These are phyloP conservation scores for Cephus nigrinus DNA, from an alignment of 2,888 invertebrate species.

Conservation along the genomic window DNA sequence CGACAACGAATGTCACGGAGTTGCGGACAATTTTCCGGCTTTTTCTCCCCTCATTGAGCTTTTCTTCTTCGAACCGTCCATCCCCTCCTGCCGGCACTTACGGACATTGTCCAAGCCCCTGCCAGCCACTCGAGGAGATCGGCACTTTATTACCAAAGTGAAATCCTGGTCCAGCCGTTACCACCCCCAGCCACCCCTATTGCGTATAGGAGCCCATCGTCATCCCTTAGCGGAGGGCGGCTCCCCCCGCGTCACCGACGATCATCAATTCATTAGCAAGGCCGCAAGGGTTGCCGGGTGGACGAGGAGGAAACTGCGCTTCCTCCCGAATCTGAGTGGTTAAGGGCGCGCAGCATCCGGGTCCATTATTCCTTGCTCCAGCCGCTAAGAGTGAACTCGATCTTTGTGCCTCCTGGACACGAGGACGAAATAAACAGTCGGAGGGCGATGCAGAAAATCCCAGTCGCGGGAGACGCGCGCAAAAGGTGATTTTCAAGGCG, in stretches of 20 bases:
- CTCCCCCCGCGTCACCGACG: neutral
- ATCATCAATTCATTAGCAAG: neutral
- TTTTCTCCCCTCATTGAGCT: neutral
- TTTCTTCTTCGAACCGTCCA: neutral
- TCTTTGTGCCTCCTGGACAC: neutral
- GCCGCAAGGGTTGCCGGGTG: neutral
- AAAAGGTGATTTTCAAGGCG: neutral
- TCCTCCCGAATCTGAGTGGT: neutral
- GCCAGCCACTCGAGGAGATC: neutral
- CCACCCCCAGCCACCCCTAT: neutral
- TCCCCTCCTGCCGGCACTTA: neutral
- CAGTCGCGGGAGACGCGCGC: neutral
- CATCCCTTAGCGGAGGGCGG: neutral
- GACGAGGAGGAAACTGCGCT: neutral
- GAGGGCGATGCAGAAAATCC: neutral
- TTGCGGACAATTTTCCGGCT: rapidly evolving
- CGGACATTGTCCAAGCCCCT: neutral
- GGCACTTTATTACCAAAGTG: neutral
- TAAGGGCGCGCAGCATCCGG: neutral
- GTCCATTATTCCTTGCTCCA: neutral
- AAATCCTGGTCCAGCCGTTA: neutral
- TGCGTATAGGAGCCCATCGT: neutral
- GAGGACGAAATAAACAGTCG: neutral
- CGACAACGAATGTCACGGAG: neutral
- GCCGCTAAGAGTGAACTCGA: neutral